Conservation (phyloP, 1,140 invertebrate genomes). For the Cydia splendana region DNA sequence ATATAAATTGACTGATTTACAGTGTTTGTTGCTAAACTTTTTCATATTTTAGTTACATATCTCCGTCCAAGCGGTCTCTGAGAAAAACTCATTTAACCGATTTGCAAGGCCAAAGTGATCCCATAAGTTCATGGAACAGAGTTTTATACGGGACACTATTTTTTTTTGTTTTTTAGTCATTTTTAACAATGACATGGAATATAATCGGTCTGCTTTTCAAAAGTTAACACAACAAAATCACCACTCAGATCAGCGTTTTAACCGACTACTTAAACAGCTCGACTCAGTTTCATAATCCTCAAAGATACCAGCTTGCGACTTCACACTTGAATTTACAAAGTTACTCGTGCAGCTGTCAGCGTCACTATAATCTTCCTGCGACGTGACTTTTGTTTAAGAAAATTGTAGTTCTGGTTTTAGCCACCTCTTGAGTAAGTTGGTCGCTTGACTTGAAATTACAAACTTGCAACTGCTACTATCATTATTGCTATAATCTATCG, state of each 20-base stretch:
- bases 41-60: too few relatives aligned
- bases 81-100: too few relatives aligned
- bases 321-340: background rate
- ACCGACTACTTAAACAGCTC: background rate
- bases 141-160: too few relatives aligned
- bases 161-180: too few relatives aligned
- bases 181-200: too few relatives aligned
- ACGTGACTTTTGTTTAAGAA: background rate
- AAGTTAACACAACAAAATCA: too few relatives aligned
- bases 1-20: too few relatives aligned
- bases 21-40: too few relatives aligned
- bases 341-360: background rate
- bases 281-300: constrained; percentile 6
- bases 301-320: background rate
- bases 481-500: background rate
- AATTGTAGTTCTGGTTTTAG: background rate
- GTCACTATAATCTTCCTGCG: background rate
- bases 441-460: background rate
- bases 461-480: background rate
- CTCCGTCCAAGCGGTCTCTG: too few relatives aligned
- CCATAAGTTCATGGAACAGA: too few relatives aligned
- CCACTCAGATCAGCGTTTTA: background rate
- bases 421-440: background rate
- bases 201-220: too few relatives aligned
- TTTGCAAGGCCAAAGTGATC: too few relatives aligned